Evolutionary conservation across 1,140 invertebrate genomes (phyloP), one percentile per base, ranked within the genome.

Genomic region (Drosophila virilis): DNA sequence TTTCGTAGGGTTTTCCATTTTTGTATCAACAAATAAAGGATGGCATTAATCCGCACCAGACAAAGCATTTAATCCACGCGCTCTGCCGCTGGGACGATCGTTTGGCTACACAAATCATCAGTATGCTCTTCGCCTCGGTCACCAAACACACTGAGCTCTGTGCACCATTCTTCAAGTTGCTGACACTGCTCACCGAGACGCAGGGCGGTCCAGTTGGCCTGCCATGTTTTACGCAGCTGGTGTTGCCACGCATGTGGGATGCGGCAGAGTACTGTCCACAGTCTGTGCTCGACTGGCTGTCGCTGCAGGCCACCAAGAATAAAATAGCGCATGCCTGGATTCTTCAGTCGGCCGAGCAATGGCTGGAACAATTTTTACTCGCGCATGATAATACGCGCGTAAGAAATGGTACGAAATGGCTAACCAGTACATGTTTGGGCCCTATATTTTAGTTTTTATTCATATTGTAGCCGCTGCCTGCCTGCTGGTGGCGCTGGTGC

Each of bases 21-120:
- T 93, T 99, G 17, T 97, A 97, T 92, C 97, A 98, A 92, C 97
- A 98, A 94, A 98, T 98, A 51, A 96, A 97, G 77, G 98, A 99
- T 92, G 96, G 96, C 77, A 96, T 98, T 60, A 98, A 98, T 93
- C 93, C 98, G 37, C 95, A 97, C 83, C 97, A 98, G 92, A 98
- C 97, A 3, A 95, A 97, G 73, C 97, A 98, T 92, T 93, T 99
- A 33, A 98, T 99, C 67, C 97, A 97, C 92, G 97, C 97, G 22
- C 93, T 99, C 15, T 97, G 97, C 79, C 95, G 97, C 28, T 98
- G 96, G 94, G 98, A 98, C 92, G 97, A 98, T 74, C 93, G 96
- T 72, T 92, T 98, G 15, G 97, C 97, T 32, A 95, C 95, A 73
- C 96, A 96, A 84, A 97, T 98, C 45, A 95, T 98, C 38, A 95